These are phyloP conservation scores for Hypothenemus hampei DNA, from an alignment of 1,140 invertebrate species.

Conservation along the genomic window DNA sequence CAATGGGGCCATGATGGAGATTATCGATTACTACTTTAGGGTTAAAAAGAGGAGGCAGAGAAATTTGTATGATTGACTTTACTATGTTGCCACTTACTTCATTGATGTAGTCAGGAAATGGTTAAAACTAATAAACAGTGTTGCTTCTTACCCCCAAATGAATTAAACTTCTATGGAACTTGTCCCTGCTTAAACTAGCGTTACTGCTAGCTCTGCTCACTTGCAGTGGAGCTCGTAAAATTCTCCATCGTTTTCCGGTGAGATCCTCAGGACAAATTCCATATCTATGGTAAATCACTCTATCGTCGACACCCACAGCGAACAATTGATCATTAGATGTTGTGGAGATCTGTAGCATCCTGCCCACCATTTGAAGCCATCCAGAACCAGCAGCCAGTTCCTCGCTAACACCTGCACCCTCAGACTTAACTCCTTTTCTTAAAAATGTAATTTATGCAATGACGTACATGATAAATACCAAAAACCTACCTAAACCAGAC, in stretches of 20 bases:
- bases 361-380: conserved; percentile 81
- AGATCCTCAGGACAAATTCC: conserved; percentile 72
- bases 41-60: conserved; percentile 23
- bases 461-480: neutral
- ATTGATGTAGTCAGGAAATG: too few relatives aligned
- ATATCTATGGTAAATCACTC: conserved; percentile 71
- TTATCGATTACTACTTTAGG: conserved; percentile 29
- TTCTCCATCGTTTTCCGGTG: conserved; percentile 82
- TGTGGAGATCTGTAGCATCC: conserved; percentile 77
- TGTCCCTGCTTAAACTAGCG: conserved; percentile 53
- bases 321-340: conserved; percentile 82
- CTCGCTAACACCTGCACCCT: conserved; percentile 62
- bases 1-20: conserved; percentile 65
- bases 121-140: too few relatives aligned
- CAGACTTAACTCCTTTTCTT: conserved; percentile 75
- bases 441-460: neutral
- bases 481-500: conserved; percentile 78
- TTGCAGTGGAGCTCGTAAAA: conserved; percentile 69
- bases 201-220: conserved; percentile 73
- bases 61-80: conserved; percentile 9
- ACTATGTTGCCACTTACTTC: too few relatives aligned
- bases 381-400: conserved; percentile 66
- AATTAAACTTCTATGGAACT: conserved; percentile 48
- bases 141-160: conserved; percentile 32
- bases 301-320: conserved; percentile 65